A percentile compares a stretch with the other conserved stretches of the same genome.
These are phyloP conservation scores for Holothuria leucospilota DNA, from an alignment of 53 echinoderm and acorn worm species.

Conservation along the genomic window DNA sequence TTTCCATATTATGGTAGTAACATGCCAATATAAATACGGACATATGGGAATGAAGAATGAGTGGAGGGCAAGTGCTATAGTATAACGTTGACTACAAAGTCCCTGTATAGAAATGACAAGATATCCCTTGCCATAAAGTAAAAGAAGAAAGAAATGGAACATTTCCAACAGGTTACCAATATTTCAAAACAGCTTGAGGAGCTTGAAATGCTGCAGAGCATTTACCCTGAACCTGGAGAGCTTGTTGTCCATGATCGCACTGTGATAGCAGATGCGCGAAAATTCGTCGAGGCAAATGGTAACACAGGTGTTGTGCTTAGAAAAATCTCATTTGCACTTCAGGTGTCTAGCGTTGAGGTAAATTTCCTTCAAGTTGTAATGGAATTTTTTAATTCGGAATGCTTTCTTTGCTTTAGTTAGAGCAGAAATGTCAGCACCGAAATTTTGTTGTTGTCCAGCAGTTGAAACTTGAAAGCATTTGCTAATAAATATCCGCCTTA, in stretches of 20 bases:
- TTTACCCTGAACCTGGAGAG: conserved; percentile 84
- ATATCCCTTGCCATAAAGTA: neutral
- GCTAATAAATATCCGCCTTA: too few species aligned
- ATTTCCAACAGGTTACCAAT: conserved; percentile 4
- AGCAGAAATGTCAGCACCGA: too few species aligned
- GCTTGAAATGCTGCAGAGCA: conserved; percentile 90
- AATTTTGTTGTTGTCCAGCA: too few species aligned
- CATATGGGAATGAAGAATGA: too few species aligned
- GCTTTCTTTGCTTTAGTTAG: too few species aligned
- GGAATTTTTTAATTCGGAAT: too few species aligned
- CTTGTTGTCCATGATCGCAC: conserved; percentile 78
- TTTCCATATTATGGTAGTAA: too few species aligned
- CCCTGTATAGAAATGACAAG: neutral
- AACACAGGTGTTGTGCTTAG: conserved; percentile 16
- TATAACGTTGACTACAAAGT: neutral
- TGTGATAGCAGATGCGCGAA: conserved; percentile 75
- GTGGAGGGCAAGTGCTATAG: neutral
- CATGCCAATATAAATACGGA: too few species aligned
- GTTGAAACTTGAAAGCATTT: too few species aligned
- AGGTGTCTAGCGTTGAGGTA: conserved; percentile 20
- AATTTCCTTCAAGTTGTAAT: neutral
- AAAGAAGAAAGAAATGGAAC: neutral
- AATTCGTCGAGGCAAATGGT: conserved; percentile 54
- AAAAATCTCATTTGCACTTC: conserved; percentile 15
- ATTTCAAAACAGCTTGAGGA: conserved; percentile 74